Evolutionary conservation across 2,797 vertebrate species (phyloP).

Genomic region (Macrochelys suwanniensis): DNA sequence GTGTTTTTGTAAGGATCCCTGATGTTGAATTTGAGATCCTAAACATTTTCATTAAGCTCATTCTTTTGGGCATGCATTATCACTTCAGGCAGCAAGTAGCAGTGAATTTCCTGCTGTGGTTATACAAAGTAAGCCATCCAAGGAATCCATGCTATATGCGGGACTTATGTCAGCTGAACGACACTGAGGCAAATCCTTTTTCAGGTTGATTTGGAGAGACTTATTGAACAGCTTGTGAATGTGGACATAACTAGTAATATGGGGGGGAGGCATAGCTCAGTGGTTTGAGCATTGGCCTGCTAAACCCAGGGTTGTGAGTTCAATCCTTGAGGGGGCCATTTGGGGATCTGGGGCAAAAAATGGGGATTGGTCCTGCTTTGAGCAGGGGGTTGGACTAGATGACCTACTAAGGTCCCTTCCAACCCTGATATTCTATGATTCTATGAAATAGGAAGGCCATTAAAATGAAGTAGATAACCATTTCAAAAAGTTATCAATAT

Average conservation of each 20-base stretch:
- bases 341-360: no score
- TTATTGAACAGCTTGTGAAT: accelerated
- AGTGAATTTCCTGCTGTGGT: conserved; percentile 20
- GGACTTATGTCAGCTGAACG: neutral
- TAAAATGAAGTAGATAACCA: neutral
- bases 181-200: neutral
- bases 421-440: no score
- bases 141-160: accelerated
- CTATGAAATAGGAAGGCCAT: neutral
- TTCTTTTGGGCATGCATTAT: conserved; percentile 54
- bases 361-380: no score
- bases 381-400: no score
- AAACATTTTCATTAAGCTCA: conserved; percentile 65
- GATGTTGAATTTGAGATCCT: conserved; percentile 44
- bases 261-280: no score
- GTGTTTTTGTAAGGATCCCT: conserved; percentile 39
- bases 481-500: neutral
- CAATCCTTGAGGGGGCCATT: no score
- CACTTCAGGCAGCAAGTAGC: conserved; percentile 52
- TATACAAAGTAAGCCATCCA: neutral
- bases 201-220: neutral
- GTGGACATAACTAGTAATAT: neutral
- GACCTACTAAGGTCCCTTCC: no score
- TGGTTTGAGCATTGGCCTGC: no score
- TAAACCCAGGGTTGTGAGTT: no score